Evolutionary conservation across 2,113 vertebrate genomes (phyloP).

Genomic region (Onychostruthus taczanowskii): DNA sequence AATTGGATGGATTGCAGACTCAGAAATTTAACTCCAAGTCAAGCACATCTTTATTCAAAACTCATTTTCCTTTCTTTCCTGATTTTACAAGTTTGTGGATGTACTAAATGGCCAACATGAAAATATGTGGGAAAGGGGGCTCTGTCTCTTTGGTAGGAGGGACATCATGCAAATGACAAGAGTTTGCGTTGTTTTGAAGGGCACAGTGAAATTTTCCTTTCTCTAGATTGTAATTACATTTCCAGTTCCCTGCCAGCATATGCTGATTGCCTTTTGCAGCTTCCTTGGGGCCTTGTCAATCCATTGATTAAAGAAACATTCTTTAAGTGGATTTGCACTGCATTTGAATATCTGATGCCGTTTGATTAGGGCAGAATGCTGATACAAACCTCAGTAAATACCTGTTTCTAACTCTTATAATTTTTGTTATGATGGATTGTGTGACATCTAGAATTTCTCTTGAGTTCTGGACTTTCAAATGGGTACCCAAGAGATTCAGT

Average conservation of each 20-base stretch:
- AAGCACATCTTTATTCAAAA: neutral
- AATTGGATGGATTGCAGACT: neutral
- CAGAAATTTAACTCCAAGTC: neutral
- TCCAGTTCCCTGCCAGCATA: conserved; percentile 15
- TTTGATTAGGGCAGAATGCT: conserved; percentile 27
- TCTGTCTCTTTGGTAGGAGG: neutral
- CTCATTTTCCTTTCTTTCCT: neutral
- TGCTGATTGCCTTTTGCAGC: conserved; percentile 46
- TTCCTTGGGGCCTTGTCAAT: conserved; percentile 40
- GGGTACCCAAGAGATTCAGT: neutral
- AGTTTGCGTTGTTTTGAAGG: neutral
- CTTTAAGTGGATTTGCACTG: conserved; percentile 25
- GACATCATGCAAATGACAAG: neutral
- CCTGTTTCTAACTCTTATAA: neutral
- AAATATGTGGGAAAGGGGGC: neutral
- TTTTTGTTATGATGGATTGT: neutral
- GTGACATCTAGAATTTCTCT: neutral
- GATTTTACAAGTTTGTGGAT: neutral
- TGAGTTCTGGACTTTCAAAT: neutral
- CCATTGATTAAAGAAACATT: conserved; percentile 48
- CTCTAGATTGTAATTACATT: conserved; percentile 21
- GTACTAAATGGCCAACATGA: neutral
- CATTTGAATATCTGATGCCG: neutral
- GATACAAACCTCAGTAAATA: neutral
- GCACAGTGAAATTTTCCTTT: neutral